Evolutionary conservation across 2,888 invertebrate genomes (phyloP), one percentile per base, ranked within the genome.

Genomic region (Meteorus colon): DNA sequence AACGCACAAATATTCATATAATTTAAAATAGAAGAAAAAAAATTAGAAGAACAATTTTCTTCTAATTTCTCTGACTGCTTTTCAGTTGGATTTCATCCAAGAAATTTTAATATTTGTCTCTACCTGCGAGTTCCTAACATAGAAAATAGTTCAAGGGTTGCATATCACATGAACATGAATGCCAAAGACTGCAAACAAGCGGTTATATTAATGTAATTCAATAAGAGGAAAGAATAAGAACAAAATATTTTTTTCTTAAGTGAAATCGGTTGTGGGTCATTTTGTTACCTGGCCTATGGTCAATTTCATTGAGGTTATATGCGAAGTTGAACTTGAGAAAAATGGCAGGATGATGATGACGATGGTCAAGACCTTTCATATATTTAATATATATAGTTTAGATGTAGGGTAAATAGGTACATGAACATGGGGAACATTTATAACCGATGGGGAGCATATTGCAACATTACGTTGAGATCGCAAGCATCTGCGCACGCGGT

Each of bases 401-500:
- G 16, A 48, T 48, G 14, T 48, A 48, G 48, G 48, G 48, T 48
- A 48, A 4, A 48, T 48, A n/a, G 48, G n/a, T 48, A 48, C 4
- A 16, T 48, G 14, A 4, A n/a, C 14, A 55, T 55, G 8, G 55
- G 55, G 55, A 55, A 19, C 55, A 19, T 55, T 19, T 55, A 55
- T 55, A 55, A 19, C 55, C 55, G 55, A 55, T 55, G 55, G 55
- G 55, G 55, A 55, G 24, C 55, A 55, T 4, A 55, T 19, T 55
- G 55, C 19, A 19, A 55, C 55, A 55, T 55, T 19, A 55, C 55
- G 55, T 55, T 55, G 55, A 19, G 19, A 55, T 55, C 55, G 55
- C 19, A 55, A 19, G 55, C 55, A 55, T 55, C 55, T 55, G 55
- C 55, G 55, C 19, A 19, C 55, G 55, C 55, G 55, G 55, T 55